These are phyloP conservation scores for Drosophila nikananu DNA, from an alignment of 1,140 invertebrate species.

Conservation along the genomic window DNA sequence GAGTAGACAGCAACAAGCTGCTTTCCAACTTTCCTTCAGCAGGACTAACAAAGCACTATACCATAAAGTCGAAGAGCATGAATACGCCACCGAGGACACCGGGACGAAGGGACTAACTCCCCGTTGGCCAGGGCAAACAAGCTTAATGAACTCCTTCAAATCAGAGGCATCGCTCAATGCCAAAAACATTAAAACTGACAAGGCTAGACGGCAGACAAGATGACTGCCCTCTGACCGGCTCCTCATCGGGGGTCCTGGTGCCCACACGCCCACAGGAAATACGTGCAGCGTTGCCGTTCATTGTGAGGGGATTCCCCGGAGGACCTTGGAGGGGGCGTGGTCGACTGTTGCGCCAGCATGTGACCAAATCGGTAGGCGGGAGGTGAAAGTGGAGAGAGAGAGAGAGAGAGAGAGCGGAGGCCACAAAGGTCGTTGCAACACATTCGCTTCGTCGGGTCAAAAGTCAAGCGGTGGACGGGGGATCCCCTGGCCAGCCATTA, in stretches of 20 bases:
- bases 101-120: conserved; percentile 5
- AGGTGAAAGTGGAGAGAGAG: neutral
- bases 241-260: conserved; percentile 12
- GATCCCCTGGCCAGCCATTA: conserved; percentile 62
- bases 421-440: conserved; percentile 80
- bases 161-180: conserved; percentile 78
- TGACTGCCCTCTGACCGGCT: conserved; percentile 5
- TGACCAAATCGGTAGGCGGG: conserved; percentile 33
- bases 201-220: conserved; percentile 26
- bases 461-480: conserved; percentile 57
- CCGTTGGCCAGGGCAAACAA: conserved; percentile 59
- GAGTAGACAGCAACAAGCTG: conserved; percentile 19
- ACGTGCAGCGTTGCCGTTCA: conserved; percentile 61
- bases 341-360: conserved; percentile 69
- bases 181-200: conserved; percentile 79
- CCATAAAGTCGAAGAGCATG: neutral
- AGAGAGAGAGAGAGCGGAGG: conserved; percentile 26
- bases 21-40: conserved; percentile 14
- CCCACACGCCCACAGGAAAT: conserved; percentile 29
- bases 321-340: conserved; percentile 53
- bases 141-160: conserved; percentile 81
- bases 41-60: neutral
- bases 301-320: conserved; percentile 41
- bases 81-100: neutral
- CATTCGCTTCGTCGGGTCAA: conserved; percentile 69